A percentile compares a stretch with the other conserved stretches of the same genome.
Conservation (phyloP, 2,888 invertebrate genomes). For the Smittia sp. region DNA sequence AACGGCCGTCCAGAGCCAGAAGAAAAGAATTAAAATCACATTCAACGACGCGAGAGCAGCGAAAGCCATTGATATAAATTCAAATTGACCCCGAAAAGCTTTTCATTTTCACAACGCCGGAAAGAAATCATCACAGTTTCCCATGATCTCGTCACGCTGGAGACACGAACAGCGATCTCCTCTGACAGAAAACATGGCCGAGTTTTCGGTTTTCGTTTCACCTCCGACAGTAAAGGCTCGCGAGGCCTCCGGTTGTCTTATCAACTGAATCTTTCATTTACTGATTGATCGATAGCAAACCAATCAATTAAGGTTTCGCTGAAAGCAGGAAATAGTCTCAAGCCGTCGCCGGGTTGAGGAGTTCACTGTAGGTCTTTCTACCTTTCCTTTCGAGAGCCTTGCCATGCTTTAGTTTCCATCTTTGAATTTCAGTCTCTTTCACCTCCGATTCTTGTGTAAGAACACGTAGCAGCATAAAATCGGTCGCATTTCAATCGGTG, state of each 20-base stretch:
- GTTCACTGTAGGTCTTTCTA: background rate
- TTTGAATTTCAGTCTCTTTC: conserved; percentile 3
- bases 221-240: too few species aligned
- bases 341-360: too few species aligned
- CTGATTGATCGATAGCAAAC: too few species aligned
- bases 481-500: conserved; percentile 5
- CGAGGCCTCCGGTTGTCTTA: too few species aligned
- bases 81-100: conserved; percentile 12
- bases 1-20: background rate
- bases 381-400: background rate
- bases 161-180: background rate
- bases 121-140: conserved; percentile 10
- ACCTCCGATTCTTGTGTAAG: conserved; percentile 12
- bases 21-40: background rate
- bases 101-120: conserved; percentile 1
- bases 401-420: conserved; percentile 14
- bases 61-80: background rate
- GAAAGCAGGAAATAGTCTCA: too few species aligned
- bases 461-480: conserved; percentile 8
- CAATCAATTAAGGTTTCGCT: too few species aligned
- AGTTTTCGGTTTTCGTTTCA: background rate
- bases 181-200: conserved; percentile 14
- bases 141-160: background rate
- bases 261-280: background rate
- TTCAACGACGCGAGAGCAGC: background rate